Percentiles rank a stretch among this genome's conserved stretches.
phyloP scores from a whole-genome alignment of 2,797 vertebrate species.

The Epinephelus malabaricus region DNA sequence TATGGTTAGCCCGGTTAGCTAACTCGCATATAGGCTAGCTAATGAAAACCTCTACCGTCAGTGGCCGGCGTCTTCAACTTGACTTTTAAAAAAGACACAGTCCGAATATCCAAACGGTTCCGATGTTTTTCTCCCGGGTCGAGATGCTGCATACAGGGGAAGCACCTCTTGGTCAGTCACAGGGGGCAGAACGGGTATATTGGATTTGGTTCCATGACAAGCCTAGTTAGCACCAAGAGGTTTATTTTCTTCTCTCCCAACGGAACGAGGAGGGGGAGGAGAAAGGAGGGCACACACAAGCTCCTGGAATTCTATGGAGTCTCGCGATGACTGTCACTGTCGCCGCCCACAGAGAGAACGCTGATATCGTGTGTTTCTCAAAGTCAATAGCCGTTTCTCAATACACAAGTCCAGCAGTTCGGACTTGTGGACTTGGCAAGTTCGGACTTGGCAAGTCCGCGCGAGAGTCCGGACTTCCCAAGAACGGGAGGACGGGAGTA shows the following conservation, averaged over 20 bases:
- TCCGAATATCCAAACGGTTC: neutral
- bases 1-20: slow-evolving; percentile 69
- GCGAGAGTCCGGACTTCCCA: too few relatives aligned
- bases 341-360: slow-evolving; percentile 49
- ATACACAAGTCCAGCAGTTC: too few relatives aligned
- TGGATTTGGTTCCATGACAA: slow-evolving; percentile 75
- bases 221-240: slow-evolving; percentile 69
- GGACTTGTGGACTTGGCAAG: too few relatives aligned
- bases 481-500: too few relatives aligned
- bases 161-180: slow-evolving; percentile 41
- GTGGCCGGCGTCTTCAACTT: slow-evolving; percentile 52
- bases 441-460: too few relatives aligned
- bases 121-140: slow-evolving; percentile 25
- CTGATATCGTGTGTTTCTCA: too few relatives aligned
- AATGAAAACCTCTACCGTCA: slow-evolving; percentile 60
- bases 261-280: slow-evolving; percentile 71
- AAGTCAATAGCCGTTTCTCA: too few relatives aligned
- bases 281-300: slow-evolving; percentile 46
- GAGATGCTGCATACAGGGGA: slow-evolving; percentile 32
- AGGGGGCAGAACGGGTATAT: slow-evolving; percentile 26
- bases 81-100: slow-evolving; percentile 38
- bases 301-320: slow-evolving; percentile 72
- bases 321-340: slow-evolving; percentile 78
- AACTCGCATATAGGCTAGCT: slow-evolving; percentile 61
- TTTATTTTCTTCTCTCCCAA: slow-evolving; percentile 85